A percentile compares a stretch with the other conserved stretches of the same genome.
These are phyloP conservation scores for Perizoma affinitatum DNA, from an alignment of 2,888 invertebrate genomes.

Conservation along the genomic window DNA sequence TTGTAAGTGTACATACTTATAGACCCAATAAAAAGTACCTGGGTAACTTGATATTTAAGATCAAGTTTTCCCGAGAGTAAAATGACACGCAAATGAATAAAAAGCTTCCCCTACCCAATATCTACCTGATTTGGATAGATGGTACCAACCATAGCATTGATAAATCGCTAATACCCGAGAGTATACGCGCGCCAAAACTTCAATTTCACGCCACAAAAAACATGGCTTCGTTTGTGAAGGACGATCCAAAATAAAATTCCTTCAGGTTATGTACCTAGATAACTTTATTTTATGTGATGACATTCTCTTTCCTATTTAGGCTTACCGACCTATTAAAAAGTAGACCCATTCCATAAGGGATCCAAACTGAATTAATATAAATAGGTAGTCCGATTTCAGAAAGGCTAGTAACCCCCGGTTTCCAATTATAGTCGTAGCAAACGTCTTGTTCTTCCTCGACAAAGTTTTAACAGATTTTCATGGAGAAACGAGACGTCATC, in stretches of 20 bases:
- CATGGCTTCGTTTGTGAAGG: slow-evolving; percentile 35
- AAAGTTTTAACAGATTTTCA: too few relatives aligned
- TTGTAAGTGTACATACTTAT: neutral
- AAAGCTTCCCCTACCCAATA: slow-evolving; percentile 6
- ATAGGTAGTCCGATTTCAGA: too few relatives aligned
- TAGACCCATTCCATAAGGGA: too few relatives aligned
- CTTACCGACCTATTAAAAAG: too few relatives aligned
- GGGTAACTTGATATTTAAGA: slow-evolving; percentile 2
- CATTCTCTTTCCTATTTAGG: too few relatives aligned
- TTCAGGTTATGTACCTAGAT: slow-evolving; percentile 15
- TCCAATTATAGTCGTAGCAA: too few relatives aligned
- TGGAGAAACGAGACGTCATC: too few relatives aligned
- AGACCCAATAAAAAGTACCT: slow-evolving; percentile 8
- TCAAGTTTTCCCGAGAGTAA: slow-evolving; percentile 3
- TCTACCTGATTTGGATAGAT: neutral
- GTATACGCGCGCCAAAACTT: slow-evolving; percentile 42
- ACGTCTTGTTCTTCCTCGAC: too few relatives aligned
- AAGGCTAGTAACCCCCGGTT: neutral
- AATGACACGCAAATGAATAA: slow-evolving; percentile 9
- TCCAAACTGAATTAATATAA: too few relatives aligned
- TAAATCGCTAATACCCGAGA: slow-evolving; percentile 42
- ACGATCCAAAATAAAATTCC: slow-evolving; percentile 30
- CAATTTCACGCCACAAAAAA: slow-evolving; percentile 51
- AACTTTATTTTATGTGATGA: slow-evolving; percentile 13
- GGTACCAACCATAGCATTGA: slow-evolving; percentile 22